phyloP scores from a whole-genome alignment of 2,888 invertebrate genomes.

The Brenthis hecate region DNA sequence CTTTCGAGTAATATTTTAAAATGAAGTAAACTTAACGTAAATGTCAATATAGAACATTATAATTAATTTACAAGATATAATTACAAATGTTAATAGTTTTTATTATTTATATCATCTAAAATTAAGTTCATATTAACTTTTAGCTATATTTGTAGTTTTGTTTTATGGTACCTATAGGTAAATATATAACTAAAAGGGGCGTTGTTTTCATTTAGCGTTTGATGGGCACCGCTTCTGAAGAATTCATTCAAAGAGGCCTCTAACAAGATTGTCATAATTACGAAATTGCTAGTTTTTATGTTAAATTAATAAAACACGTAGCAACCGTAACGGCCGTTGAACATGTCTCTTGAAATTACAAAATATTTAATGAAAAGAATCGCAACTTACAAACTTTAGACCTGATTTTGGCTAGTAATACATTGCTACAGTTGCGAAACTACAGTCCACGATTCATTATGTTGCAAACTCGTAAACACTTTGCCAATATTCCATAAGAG shows the following conservation, averaged over 20 bases:
- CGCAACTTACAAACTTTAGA: slow-evolving; percentile 4
- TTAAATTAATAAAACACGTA: slow-evolving; percentile 66
- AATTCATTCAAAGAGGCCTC: slow-evolving; percentile 42
- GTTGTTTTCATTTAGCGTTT: no score
- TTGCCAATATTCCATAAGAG: no score
- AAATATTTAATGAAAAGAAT: slow-evolving; percentile 26
- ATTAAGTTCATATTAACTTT: no score
- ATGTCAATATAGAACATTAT: no score
- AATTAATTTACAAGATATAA: no score
- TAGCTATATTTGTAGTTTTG: no score
- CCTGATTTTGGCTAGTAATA: slow-evolving; percentile 1
- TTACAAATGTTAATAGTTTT: no score
- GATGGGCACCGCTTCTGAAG: slow-evolving; percentile 20
- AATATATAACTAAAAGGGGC: slow-evolving; percentile 37
- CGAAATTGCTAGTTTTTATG: slow-evolving; percentile 61
- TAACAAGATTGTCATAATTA: slow-evolving; percentile 54
- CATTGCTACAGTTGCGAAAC: slow-evolving; percentile 4
- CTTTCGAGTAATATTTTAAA: slow-evolving; percentile 17
- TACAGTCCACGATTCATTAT: not conserved
- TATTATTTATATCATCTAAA: no score
- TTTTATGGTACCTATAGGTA: no score
- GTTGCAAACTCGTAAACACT: no score
- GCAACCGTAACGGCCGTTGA: slow-evolving; percentile 32
- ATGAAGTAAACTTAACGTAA: no score
- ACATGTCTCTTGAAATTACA: slow-evolving; percentile 24